phyloP scores from a whole-genome alignment of 2,113 vertebrate species.

The Ciconia boyciana region DNA sequence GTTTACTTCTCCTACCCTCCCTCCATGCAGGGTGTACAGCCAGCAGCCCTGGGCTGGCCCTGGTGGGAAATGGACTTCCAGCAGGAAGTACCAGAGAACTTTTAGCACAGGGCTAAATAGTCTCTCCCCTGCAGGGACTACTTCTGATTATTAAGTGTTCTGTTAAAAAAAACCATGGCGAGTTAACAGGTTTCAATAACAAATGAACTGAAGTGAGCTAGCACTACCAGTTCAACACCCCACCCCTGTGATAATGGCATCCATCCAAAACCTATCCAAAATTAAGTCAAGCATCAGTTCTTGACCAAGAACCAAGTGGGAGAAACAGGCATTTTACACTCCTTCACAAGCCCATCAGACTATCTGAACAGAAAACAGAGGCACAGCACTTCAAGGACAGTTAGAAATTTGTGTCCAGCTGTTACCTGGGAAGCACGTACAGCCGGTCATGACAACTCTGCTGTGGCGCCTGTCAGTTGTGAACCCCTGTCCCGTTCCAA shows the following conservation, averaged over 20 bases:
- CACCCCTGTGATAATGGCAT: background rate
- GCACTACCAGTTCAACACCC: background rate
- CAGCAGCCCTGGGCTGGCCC: background rate
- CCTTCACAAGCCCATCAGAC: background rate
- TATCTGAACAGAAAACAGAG: background rate
- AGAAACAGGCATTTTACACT: background rate
- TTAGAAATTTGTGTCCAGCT: fast-evolving
- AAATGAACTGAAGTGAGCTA: background rate
- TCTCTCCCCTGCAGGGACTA: too few relatives aligned
- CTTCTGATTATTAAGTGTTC: too few relatives aligned
- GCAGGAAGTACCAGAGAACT: fast-evolving
- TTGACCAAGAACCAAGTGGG: too few relatives aligned
- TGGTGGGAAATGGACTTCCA: background rate
- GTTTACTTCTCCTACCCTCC: too few relatives aligned
- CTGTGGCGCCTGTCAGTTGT: fast-evolving
- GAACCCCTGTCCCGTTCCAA: background rate
- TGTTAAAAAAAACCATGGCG: background rate
- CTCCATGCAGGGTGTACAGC: fast-evolving
- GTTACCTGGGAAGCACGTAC: background rate
- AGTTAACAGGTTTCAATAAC: background rate
- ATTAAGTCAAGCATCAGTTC: background rate
- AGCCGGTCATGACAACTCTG: fast-evolving
- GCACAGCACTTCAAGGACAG: background rate
- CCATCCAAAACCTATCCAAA: background rate
- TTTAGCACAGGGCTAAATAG: background rate